A percentile compares a stretch with the other conserved stretches of the same genome.
phyloP scores from a whole-genome alignment of 2,113 vertebrate genomes.

The Nesoenas mayeri region DNA sequence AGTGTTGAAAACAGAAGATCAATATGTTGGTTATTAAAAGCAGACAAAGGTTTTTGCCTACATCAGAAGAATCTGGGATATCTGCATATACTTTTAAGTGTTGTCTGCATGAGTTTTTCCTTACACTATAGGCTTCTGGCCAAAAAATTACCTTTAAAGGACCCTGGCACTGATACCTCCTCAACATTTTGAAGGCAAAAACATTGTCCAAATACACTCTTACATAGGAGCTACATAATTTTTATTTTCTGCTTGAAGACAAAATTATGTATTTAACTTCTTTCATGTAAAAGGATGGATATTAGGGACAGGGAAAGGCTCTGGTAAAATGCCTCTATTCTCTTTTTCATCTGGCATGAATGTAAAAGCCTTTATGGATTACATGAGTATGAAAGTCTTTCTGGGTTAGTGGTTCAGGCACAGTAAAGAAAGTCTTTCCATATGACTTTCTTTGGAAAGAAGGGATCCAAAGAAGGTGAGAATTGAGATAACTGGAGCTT shows the following conservation, averaged over 20 bases:
- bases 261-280: background rate
- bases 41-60: background rate
- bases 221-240: accelerated
- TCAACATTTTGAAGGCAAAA: background rate
- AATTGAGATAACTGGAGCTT: background rate
- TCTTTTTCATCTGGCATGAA: background rate
- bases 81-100: background rate
- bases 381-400: background rate
- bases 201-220: background rate
- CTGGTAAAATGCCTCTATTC: background rate
- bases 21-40: background rate
- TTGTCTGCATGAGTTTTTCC: background rate
- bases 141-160: background rate
- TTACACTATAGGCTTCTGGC: background rate
- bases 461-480: background rate
- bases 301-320: background rate
- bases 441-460: background rate
- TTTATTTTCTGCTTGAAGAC: background rate
- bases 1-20: background rate
- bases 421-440: background rate
- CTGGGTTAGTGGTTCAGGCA: background rate
- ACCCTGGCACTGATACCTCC: background rate
- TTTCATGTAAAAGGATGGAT: background rate
- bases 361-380: background rate
- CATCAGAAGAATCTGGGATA: background rate